Conservation (phyloP, 2,797 vertebrate species). For the Spatula clypeata region DNA sequence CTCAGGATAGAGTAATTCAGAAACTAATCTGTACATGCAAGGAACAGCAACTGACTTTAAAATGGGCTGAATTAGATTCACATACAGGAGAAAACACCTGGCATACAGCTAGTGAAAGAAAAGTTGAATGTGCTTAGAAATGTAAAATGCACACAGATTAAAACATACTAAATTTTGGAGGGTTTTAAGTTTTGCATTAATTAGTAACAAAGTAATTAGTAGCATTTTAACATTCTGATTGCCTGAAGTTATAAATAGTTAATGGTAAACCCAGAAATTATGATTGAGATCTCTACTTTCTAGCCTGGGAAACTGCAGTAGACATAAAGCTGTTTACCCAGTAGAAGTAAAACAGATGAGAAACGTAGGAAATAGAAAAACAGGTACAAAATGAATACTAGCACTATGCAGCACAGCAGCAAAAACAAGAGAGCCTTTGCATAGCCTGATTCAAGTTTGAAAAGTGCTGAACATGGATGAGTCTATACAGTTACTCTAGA, state of each 20-base stretch:
- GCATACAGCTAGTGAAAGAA: not conserved
- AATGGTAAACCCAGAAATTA: not conserved
- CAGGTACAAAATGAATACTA: not conserved
- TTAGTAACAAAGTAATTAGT: not conserved
- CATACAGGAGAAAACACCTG: not conserved
- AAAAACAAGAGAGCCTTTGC: not conserved
- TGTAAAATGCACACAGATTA: not conserved
- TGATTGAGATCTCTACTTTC: not conserved
- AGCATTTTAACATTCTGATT: constrained; percentile 9
- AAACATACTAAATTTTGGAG: not conserved
- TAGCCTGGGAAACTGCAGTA: not conserved
- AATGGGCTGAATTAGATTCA: not conserved
- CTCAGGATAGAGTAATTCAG: not conserved
- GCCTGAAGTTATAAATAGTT: not conserved
- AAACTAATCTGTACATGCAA: not conserved
- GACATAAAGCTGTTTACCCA: not conserved
- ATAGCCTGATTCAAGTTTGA: not conserved
- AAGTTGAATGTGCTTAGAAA: not conserved
- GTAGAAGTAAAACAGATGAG: not conserved
- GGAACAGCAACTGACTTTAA: not conserved
- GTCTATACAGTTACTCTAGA: not conserved
- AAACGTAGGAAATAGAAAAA: not conserved
- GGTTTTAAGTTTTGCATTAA: not conserved
- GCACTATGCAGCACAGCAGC: not conserved
- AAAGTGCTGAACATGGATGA: not conserved